Base-by-base conservation (phyloP, 1,140 invertebrate species). In the Sitophilus oryzae region DNA sequence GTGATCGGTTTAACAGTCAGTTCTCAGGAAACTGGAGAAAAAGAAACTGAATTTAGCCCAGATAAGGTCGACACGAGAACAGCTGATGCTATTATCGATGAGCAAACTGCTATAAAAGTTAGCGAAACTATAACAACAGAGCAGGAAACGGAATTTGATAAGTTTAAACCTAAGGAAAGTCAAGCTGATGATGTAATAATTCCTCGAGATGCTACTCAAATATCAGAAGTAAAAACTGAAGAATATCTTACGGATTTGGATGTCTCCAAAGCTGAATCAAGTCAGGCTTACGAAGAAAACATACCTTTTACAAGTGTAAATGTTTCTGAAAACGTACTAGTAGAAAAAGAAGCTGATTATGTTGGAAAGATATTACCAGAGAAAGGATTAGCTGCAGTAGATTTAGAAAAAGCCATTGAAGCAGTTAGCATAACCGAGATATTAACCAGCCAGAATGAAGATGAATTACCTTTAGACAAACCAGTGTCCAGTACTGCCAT, bases 1-100 rank as follows among this genome's bases (percentile, higher is more conserved):
- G 74, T 75, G 23, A 75, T 77, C 61, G 71, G 74, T 58, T 35
- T 81, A 15, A 67, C 72, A 16, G 59, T 79, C 8, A 67, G 69
- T 9, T 66, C 77, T 60, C 68, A 69, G 34, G 65, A 73, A 6
- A 49, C 66, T 22, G 70, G 76, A 52, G 77, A 79, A 64, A 69
- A 65, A 41, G 77, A 78, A 65, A 60, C 38, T 35, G 36, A 48
- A 35, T 59, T 70, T 21, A 20, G 8, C 14, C 47, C 62, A 14
- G 41, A 59, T 20, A 15, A 49, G 15, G 42, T 59, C 21, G 52
- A 55, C 11, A 25, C 18, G 41, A 62, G 56, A 51, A 58, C 38
- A 42, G 57, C 53, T 22, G 56, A 63, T 30, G 41, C 55, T 22
- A 34, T 46, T 36, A 48, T 66, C 22, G 19, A 57, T 59, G 71